A percentile compares a stretch with the other conserved stretches of the same genome.
Evolutionary conservation across 35 echinoderm and acorn worm genomes (phyloP).

Genomic region (Holothuria glaberrima): DNA sequence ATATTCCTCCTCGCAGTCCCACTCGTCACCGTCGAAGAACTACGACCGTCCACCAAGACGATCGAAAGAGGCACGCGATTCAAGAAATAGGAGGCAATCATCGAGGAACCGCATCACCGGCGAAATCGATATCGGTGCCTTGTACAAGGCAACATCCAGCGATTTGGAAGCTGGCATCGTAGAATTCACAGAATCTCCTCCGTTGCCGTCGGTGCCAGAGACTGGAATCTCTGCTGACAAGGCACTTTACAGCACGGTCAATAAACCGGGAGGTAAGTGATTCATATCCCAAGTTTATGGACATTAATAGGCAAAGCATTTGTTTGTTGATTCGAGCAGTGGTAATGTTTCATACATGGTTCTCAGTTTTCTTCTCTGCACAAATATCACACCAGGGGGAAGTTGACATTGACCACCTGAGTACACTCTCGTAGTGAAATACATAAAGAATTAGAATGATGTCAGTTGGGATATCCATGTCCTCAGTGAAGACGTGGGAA

Average conservation of each 20-base stretch:
- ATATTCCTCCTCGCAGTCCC: constrained; percentile 54
- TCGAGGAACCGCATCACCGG: constrained; percentile 10
- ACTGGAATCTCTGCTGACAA: constrained; percentile 28
- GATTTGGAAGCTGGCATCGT: constrained; percentile 77
- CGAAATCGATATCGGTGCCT: constrained; percentile 54
- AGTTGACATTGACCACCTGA: too few relatives aligned
- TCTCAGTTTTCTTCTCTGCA: too few relatives aligned
- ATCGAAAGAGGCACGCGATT: constrained; percentile 61
- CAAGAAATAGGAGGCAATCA: not conserved
- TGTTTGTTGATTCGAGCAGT: too few relatives aligned
- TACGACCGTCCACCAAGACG: constrained; percentile 55
- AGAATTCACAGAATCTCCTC: constrained; percentile 76
- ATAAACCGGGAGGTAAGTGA: constrained; percentile 23
- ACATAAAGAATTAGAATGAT: too few relatives aligned
- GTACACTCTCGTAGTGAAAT: too few relatives aligned
- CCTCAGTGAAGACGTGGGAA: too few relatives aligned
- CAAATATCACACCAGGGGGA: too few relatives aligned
- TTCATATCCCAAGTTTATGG: not conserved
- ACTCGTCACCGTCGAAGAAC: constrained; percentile 43
- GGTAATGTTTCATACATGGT: too few relatives aligned
- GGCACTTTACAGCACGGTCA: constrained; percentile 27
- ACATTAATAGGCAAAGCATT: too few relatives aligned
- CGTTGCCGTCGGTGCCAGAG: constrained; percentile 76
- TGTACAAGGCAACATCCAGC: constrained; percentile 63
- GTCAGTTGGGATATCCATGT: too few relatives aligned